Percentiles rank a stretch among this genome's conserved stretches.
Evolutionary conservation across 1,140 invertebrate genomes (phyloP).

Genomic region (Drosophila santomea): DNA sequence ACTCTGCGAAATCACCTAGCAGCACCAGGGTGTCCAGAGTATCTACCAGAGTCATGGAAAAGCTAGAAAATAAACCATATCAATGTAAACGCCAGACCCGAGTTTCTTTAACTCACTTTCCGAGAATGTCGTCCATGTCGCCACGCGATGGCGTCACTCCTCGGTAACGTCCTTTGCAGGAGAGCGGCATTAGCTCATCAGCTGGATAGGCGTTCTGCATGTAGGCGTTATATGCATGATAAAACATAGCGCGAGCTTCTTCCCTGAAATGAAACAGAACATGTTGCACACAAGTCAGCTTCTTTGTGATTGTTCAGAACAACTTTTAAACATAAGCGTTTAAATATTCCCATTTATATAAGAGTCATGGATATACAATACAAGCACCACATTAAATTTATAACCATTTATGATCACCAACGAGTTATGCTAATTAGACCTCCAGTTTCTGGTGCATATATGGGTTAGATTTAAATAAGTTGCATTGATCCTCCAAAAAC

Average conservation of each 20-base stretch:
- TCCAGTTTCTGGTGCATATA: neutral
- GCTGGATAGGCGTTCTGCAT: slow-evolving; percentile 99
- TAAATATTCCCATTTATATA: neutral
- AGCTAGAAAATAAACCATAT: slow-evolving; percentile 88
- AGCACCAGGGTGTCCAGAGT: slow-evolving; percentile 97
- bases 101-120: slow-evolving; percentile 91
- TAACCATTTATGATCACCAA: neutral
- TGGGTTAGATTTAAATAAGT: neutral
- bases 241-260: slow-evolving; percentile 96
- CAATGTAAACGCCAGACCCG: neutral
- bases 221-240: slow-evolving; percentile 98
- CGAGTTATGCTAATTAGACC: neutral
- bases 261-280: slow-evolving; percentile 45
- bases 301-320: too few relatives aligned
- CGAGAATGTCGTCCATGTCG: slow-evolving; percentile 97
- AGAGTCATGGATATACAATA: neutral
- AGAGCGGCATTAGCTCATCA: slow-evolving; percentile 99
- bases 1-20: slow-evolving; percentile 96
- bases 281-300: too few relatives aligned
- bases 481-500: neutral
- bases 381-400: neutral
- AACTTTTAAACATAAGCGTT: too few relatives aligned
- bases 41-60: slow-evolving; percentile 98
- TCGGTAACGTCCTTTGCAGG: slow-evolving; percentile 95
- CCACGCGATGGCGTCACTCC: slow-evolving; percentile 94